These are phyloP conservation scores for Amphilophus citrinellus DNA, from an alignment of 2,113 vertebrate species.

Conservation along the genomic window DNA sequence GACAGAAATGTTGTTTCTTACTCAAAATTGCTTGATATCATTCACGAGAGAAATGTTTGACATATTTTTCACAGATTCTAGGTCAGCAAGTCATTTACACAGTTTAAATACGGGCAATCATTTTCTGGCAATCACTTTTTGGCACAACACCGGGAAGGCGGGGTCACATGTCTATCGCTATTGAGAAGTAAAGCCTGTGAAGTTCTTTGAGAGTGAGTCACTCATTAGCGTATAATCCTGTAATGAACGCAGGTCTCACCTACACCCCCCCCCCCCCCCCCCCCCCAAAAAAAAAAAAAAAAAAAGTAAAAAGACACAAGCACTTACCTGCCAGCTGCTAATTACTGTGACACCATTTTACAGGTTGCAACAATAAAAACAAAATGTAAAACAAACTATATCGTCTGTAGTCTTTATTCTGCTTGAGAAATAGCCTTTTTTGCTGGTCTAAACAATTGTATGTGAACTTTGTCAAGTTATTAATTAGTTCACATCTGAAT, in stretches of 20 bases:
- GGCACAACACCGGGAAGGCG: neutral
- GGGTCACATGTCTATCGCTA: neutral
- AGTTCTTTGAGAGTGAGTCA: slow-evolving; percentile 14
- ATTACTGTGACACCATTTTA: slow-evolving; percentile 21
- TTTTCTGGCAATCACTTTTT: too few relatives aligned
- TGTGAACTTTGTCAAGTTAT: neutral
- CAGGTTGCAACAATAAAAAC: slow-evolving; percentile 41
- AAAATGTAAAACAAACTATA: slow-evolving; percentile 18
- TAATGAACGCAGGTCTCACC: neutral
- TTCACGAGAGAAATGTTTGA: too few relatives aligned
- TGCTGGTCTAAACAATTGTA: neutral
- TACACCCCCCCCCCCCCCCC: neutral
- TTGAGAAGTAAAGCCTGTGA: neutral
- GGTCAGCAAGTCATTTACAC: too few relatives aligned
- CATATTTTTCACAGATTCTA: too few relatives aligned
- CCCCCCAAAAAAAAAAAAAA: too few relatives aligned
- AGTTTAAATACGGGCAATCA: too few relatives aligned
- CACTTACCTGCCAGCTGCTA: neutral
- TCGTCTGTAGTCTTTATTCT: neutral
- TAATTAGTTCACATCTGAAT: neutral
- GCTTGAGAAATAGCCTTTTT: neutral
- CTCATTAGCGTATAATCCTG: neutral
- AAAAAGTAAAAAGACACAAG: neutral
- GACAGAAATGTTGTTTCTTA: too few relatives aligned
- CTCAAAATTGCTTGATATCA: too few relatives aligned